phyloP scores from a whole-genome alignment of 2,113 vertebrate genomes.

The Columba janthina region DNA sequence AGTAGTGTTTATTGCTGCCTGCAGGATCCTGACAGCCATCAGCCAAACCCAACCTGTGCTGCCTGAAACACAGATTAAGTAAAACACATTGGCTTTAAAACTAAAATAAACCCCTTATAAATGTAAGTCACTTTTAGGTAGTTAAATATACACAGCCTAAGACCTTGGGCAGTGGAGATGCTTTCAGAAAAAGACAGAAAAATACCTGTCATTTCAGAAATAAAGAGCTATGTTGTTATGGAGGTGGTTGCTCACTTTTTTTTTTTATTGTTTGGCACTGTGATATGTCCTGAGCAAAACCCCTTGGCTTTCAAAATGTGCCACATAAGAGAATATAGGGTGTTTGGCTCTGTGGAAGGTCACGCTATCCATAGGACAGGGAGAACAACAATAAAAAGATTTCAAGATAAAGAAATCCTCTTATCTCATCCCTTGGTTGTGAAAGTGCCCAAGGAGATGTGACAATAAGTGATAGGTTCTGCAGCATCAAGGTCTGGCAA shows the following conservation, averaged over 20 bases:
- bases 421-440: neutral
- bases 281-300: neutral
- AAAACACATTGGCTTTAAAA: neutral
- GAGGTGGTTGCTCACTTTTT: neutral
- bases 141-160: neutral
- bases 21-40: neutral
- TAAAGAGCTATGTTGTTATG: fast-evolving
- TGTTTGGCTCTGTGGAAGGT: neutral
- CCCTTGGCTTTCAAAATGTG: neutral
- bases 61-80: neutral
- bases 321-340: neutral
- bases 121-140: neutral
- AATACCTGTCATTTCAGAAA: neutral
- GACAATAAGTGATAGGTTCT: neutral
- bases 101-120: neutral
- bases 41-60: neutral
- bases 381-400: neutral
- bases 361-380: neutral
- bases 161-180: neutral
- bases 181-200: neutral
- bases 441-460: neutral
- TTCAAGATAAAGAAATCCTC: neutral
- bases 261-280: neutral
- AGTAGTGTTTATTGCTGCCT: neutral
- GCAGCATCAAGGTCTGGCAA: neutral